Conservation (phyloP, 2,113 vertebrate genomes). For the Sander vitreus region DNA sequence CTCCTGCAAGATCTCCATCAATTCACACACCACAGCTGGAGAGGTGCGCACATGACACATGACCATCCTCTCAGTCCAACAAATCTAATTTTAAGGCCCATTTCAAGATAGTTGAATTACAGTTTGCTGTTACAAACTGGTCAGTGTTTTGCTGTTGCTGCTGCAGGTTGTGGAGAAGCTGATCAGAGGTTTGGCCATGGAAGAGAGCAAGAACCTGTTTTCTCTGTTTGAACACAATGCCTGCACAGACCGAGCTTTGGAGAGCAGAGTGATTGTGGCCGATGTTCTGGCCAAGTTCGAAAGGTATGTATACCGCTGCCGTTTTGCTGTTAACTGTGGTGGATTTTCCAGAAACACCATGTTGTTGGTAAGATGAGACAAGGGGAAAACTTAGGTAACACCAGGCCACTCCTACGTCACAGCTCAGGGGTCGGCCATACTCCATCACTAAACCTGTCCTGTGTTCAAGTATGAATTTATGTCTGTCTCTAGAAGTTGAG, state of each 20-base stretch:
- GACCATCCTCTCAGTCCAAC: neutral
- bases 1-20: conserved; percentile 96
- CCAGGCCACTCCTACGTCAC: no score
- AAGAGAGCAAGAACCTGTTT: conserved; percentile 98
- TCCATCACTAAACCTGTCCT: no score
- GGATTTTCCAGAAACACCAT: no score
- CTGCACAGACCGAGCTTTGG: conserved; percentile 91
- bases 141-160: neutral
- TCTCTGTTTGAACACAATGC: conserved; percentile 96
- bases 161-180: conserved; percentile 97
- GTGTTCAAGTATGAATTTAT: no score
- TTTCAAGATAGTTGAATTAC: neutral
- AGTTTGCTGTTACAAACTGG: neutral
- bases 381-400: no score
- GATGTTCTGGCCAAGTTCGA: conserved; percentile 98
- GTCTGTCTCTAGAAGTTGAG: no score
- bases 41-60: conserved; percentile 82
- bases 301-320: conserved; percentile 80
- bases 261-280: conserved; percentile 96
- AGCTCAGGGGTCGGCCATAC: no score
- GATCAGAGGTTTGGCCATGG: conserved; percentile 97
- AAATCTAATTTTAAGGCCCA: neutral
- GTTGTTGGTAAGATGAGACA: no score
- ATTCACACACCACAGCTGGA: conserved; percentile 94
- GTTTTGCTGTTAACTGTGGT: neutral